A percentile compares a stretch with the other conserved stretches of the same genome.
Conservation (phyloP, 2,113 vertebrate genomes). For the Patagioenas fasciata region DNA sequence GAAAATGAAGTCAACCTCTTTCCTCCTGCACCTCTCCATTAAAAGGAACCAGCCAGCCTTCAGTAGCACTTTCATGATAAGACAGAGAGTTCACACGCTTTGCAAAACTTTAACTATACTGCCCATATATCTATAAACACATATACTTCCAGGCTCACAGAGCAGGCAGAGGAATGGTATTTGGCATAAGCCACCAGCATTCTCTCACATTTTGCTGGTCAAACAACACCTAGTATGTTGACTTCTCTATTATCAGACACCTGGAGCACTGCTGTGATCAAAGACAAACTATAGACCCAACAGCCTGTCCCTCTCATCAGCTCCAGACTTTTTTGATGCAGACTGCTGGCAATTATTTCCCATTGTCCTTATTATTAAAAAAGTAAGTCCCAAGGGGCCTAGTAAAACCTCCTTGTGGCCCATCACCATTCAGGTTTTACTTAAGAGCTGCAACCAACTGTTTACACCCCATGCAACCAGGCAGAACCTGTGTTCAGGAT, state of each 20-base stretch:
- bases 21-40: neutral
- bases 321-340: neutral
- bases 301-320: neutral
- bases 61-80: neutral
- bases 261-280: neutral
- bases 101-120: neutral
- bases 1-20: neutral
- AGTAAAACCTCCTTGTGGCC: neutral
- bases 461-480: neutral
- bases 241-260: neutral
- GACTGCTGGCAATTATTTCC: neutral
- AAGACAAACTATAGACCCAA: neutral
- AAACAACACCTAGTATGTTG: neutral
- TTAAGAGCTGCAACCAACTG: neutral
- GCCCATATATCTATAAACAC: too few species aligned
- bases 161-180: neutral
- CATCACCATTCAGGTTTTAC: neutral
- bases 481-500: neutral
- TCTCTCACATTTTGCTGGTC: neutral
- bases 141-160: neutral
- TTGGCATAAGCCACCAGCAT: neutral
- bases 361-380: neutral
- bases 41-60: neutral
- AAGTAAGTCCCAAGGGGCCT: neutral
- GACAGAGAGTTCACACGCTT: neutral